Evolutionary conservation across 2,797 vertebrate species (phyloP).

Genomic region (Odontamblyopus lacepedii): DNA sequence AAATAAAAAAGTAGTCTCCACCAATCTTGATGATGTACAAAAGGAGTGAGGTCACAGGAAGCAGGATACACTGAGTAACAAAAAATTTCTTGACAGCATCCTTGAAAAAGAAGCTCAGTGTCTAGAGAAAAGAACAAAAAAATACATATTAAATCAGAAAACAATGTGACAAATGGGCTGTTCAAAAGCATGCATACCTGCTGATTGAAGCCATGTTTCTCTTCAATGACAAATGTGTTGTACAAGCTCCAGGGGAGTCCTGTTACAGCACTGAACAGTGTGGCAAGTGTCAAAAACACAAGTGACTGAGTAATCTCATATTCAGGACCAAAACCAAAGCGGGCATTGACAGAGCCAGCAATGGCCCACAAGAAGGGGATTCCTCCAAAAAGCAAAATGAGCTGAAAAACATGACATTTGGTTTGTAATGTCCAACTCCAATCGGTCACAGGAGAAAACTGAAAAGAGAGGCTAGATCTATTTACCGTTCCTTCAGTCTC

Average conservation of each 20-base stretch:
- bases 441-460: not conserved
- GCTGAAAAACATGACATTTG: constrained; percentile 61
- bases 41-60: constrained; percentile 95
- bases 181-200: constrained; percentile 79
- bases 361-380: constrained; percentile 93
- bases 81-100: constrained; percentile 96
- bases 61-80: constrained; percentile 96
- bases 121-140: constrained; percentile 74
- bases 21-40: constrained; percentile 99
- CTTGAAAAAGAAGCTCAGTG: constrained; percentile 93
- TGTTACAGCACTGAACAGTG: constrained; percentile 92
- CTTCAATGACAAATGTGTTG: constrained; percentile 97
- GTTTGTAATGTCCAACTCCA: not conserved
- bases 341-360: constrained; percentile 82
- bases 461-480: not conserved
- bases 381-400: constrained; percentile 93
- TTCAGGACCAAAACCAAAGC: constrained; percentile 84
- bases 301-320: constrained; percentile 95
- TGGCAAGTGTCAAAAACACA: constrained; percentile 89
- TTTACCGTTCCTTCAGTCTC: constrained; percentile 95
- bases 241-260: constrained; percentile 98
- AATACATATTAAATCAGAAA: not conserved
- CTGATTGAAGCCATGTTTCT: constrained; percentile 98
- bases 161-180: not conserved
- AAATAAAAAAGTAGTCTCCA: constrained; percentile 99